A percentile compares a stretch with the other conserved stretches of the same genome.
These are phyloP conservation scores for Phasianus colchicus DNA, from an alignment of 2,113 vertebrate species.

Conservation along the genomic window DNA sequence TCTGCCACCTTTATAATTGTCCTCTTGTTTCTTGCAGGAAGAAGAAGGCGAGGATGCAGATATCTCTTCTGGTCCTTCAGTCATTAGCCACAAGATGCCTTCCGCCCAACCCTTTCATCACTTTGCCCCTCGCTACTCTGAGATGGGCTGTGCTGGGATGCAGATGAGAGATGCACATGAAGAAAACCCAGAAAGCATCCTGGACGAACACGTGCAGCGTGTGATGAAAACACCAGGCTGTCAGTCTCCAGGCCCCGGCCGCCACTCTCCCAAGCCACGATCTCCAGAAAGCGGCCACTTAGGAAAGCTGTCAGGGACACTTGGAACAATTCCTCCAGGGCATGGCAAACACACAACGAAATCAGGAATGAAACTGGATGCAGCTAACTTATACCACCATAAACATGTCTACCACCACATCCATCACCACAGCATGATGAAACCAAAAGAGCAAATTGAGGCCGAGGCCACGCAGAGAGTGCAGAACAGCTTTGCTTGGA, in stretches of 20 bases:
- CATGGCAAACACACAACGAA: slow-evolving; percentile 84
- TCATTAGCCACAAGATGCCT: slow-evolving; percentile 86
- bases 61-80: slow-evolving; percentile 72
- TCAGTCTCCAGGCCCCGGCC: slow-evolving; percentile 91
- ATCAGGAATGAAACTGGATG: slow-evolving; percentile 82
- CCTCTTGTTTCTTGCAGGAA: slow-evolving; percentile 78
- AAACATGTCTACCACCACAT: slow-evolving; percentile 89
- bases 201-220: slow-evolving; percentile 95
- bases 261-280: slow-evolving; percentile 87
- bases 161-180: slow-evolving; percentile 88
- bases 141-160: slow-evolving; percentile 80
- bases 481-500: slow-evolving; percentile 82
- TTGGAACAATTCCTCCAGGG: slow-evolving; percentile 67
- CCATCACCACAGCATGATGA: slow-evolving; percentile 81
- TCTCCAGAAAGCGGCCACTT: slow-evolving; percentile 85
- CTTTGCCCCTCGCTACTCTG: slow-evolving; percentile 85
- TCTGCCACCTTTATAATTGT: background rate
- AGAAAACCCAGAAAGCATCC: slow-evolving; percentile 96
- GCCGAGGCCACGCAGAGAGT: slow-evolving; percentile 78
- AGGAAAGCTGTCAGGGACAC: slow-evolving; percentile 74
- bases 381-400: slow-evolving; percentile 83
- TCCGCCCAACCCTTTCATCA: slow-evolving; percentile 82
- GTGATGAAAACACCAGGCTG: slow-evolving; percentile 96
- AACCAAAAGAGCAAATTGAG: slow-evolving; percentile 88
- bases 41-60: slow-evolving; percentile 92